A percentile compares a stretch with the other conserved stretches of the same genome.
phyloP scores from a whole-genome alignment of 2,888 invertebrate species.

The Lepetodrilus schrolli region DNA sequence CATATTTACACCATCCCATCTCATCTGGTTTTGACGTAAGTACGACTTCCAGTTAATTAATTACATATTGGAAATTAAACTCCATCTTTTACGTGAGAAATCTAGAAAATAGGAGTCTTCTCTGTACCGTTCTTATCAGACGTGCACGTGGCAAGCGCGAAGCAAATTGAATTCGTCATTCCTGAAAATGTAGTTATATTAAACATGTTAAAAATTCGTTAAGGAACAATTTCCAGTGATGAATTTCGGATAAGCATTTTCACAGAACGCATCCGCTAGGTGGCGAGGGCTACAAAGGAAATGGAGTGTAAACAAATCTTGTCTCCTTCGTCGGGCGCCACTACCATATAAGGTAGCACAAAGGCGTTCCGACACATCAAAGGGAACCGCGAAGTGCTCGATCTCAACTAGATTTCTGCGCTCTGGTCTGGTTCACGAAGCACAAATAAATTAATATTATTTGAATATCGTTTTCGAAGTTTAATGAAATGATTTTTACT shows the following conservation, averaged over 20 bases:
- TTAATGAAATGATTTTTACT: constrained; percentile 35
- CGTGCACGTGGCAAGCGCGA: constrained; percentile 5
- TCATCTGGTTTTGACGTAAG: too few species aligned
- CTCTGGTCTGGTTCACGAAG: constrained; percentile 30
- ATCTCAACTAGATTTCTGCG: constrained; percentile 36
- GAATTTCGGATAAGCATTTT: constrained; percentile 40
- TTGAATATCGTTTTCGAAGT: constrained; percentile 34
- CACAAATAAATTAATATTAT: constrained; percentile 42
- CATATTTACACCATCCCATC: too few species aligned
- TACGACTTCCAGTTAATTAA: too few species aligned
- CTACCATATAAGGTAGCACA: constrained; percentile 62
- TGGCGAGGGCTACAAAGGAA: constrained; percentile 50
- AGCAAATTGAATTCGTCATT: constrained; percentile 26
- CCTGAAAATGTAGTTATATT: constrained; percentile 7
- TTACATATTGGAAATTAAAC: too few species aligned
- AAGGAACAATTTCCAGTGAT: constrained; percentile 29
- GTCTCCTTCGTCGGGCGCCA: constrained; percentile 48
- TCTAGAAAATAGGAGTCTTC: too few species aligned
- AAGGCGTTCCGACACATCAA: constrained; percentile 59
- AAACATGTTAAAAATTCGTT: constrained; percentile 31
- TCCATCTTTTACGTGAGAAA: too few species aligned
- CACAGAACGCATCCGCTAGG: constrained; percentile 45
- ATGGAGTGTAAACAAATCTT: constrained; percentile 56
- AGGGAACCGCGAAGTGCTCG: constrained; percentile 42
- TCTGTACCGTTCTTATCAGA: too few species aligned